Base-by-base conservation (phyloP, 2,797 vertebrate species). In the Gouania willdenowi region DNA sequence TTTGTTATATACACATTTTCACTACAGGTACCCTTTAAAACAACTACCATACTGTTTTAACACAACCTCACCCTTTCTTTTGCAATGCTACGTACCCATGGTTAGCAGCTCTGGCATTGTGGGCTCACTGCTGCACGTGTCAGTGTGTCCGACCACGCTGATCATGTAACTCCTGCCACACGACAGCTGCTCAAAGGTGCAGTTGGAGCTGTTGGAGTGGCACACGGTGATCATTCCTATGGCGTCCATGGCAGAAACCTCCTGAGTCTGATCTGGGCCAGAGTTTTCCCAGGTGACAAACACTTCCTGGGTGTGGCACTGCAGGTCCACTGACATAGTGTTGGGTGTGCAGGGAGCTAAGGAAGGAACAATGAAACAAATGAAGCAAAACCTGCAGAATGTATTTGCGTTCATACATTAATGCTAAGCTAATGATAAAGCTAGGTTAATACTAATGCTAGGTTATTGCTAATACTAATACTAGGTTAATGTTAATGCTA, bases 161-260 rank as follows among this genome's bases (percentile, higher is more conserved):
- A 89, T 6, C 2, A 3, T 25, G 42, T 91, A 91, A 3, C 26
- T 63, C 32, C 86, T 65, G 2, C 89, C 89, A 0, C 90, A 92
- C 5, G 8, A 34, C 15, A 91, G 82, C 26, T 77, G 65, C 10
- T 26, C 8, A 4, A 90, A 81, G 25, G 46, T 66, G 46, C 88
- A 91, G 62, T 55, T 79, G 26, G 71, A 71, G 30, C 50, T 53
- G 37, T 29, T 68, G 31, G 85, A 86, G 67, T 57, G 71, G 59
- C 86, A 90, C 38, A 41, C 38, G 21, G 16, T 36, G 6, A 1
- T 42, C 5, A 5, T n/a, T 13, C 83, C 81, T n/a, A 31, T 61
- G 17, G 23, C 51, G 54, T 69, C 72, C 18, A 67, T 20, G 0
- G 84, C 88, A 0, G 72, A 68, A 35, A 88, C 86, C 33, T 41